Evolutionary conservation across 1,140 invertebrate species (phyloP), one percentile per base, ranked within the genome.

Genomic region (Papilio helenus): DNA sequence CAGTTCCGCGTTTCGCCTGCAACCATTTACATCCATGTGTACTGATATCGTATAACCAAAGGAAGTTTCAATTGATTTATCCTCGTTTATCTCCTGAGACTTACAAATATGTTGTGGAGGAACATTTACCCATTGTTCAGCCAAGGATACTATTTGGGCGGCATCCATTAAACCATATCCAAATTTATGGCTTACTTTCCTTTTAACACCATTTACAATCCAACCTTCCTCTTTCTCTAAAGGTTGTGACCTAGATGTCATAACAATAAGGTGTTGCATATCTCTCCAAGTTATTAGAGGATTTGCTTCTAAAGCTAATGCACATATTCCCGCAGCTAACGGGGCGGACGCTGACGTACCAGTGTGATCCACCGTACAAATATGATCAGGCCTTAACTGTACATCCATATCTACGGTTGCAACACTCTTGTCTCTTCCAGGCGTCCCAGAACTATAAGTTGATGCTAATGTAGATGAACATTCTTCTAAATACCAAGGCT

Each of bases 141-240:
- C 98, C 80, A 99, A 94, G 23, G 96, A 96, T 2, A 99, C 98
- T 97, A 99, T 97, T 18, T 96, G 97, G 18, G 97, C 97, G 1
- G 98, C 99, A 94, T 99, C 98, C 98, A 99, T 99, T 61, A 99
- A 92, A 5, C 99, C 99, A 90, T 99, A 99, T 14, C 99, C 99
- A 92, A 99, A 99, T 93, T 99, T 98, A 90, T 99, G 98, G 85
- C 97, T 98, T 42, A 98, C 98, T 95, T 98, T 98, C 79, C 98
- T 95, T 87, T 98, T 97, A 5, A 98, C 97, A 3, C 98, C 98
- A 87, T 99, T 99, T 9, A 96, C 95, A 29, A 97, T 97, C 98
- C 98, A 99, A 14, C 98, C 98, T 68, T 95, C 93, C 89, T 98
- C 98, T 89, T 98, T 97, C 84, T 97, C 97, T 42, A 98, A 93